phyloP scores from a whole-genome alignment of 2,113 vertebrate species.

The Poicephalus meyeri region DNA sequence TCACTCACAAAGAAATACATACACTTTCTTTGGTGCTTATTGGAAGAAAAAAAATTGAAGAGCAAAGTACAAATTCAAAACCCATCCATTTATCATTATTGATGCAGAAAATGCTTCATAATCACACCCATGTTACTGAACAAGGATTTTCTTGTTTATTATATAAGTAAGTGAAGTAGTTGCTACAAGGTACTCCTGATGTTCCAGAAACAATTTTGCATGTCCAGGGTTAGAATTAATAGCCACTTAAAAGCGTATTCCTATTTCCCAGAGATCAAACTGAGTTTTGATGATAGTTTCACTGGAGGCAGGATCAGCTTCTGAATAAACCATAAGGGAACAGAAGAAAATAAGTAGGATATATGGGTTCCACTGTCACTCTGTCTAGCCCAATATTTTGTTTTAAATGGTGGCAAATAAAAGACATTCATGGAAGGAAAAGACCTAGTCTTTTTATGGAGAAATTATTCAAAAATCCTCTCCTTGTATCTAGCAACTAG shows the following conservation, averaged over 20 bases:
- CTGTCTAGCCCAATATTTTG: background rate
- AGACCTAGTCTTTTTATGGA: background rate
- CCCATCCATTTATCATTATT: background rate
- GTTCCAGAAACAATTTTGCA: background rate
- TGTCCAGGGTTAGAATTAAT: background rate
- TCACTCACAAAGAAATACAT: background rate
- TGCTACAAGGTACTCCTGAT: background rate
- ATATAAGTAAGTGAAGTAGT: background rate
- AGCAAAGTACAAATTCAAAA: background rate
- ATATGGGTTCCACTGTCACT: background rate
- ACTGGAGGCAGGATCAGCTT: background rate
- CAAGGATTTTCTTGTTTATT: background rate
- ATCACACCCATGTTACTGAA: background rate
- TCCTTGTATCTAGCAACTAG: background rate
- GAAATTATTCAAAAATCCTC: background rate
- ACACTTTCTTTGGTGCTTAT: fast-evolving
- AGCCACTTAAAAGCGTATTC: slow-evolving; percentile 9
- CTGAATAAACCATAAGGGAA: slow-evolving; percentile 11
- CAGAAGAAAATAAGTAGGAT: background rate
- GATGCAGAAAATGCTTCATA: background rate
- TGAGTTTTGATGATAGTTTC: slow-evolving; percentile 30
- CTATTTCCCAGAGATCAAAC: slow-evolving; percentile 15
- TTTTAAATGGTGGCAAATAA: background rate
- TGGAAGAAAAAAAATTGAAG: background rate
- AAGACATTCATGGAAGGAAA: background rate